phyloP scores from a whole-genome alignment of 1,140 invertebrate species.

The Chionoecetes opilio region DNA sequence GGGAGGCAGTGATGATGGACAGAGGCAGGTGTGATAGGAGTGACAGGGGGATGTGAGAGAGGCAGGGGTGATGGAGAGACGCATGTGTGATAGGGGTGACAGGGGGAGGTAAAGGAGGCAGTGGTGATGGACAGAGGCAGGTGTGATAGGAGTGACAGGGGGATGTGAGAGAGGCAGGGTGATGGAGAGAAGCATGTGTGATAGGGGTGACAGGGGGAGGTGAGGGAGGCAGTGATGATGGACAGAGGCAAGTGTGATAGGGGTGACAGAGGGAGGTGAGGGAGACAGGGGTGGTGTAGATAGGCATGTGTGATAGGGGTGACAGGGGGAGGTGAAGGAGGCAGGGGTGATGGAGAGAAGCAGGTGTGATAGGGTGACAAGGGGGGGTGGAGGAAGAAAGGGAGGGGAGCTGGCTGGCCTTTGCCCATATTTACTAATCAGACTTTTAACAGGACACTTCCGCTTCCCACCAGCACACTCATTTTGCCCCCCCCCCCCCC shows the following conservation, averaged over 20 bases:
- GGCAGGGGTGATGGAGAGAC: too few species aligned
- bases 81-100: too few species aligned
- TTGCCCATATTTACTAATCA: constrained; percentile 53
- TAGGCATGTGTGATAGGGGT: constrained; percentile 42
- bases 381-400: neutral
- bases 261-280: too few species aligned
- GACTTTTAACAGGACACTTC: neutral
- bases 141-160: neutral
- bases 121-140: constrained; percentile 35
- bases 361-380: neutral
- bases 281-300: neutral
- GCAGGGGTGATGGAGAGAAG: constrained; percentile 44
- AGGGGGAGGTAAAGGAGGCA: neutral
- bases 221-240: too few species aligned
- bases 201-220: too few species aligned
- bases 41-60: too few species aligned
- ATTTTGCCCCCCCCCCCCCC: neutral
- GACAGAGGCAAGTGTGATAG: too few species aligned
- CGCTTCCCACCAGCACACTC: neutral
- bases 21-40: too few species aligned
- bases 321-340: neutral
- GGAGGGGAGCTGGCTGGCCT: neutral
- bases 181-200: too few species aligned
- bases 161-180: too few species aligned
- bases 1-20: too few species aligned